Percentiles rank a stretch among this genome's conserved stretches.
phyloP scores from a whole-genome alignment of 2,797 vertebrate species.

The Mormyrops attenuatus region DNA sequence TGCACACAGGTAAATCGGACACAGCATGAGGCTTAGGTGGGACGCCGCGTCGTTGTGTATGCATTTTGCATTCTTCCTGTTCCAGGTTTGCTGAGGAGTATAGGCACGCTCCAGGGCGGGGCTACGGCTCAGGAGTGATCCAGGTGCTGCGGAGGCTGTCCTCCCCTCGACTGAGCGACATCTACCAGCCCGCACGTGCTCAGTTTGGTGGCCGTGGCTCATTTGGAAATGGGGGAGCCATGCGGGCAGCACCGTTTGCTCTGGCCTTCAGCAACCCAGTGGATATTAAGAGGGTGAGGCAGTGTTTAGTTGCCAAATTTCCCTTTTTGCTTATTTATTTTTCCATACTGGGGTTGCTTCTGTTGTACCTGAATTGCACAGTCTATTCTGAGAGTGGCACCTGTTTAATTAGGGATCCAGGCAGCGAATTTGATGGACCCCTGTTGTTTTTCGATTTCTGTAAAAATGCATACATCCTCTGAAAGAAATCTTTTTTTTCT shows the following conservation, averaged over 20 bases:
- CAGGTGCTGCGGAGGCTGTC: conserved; percentile 89
- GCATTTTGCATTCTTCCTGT: conserved; percentile 28
- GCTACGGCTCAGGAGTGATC: conserved; percentile 83
- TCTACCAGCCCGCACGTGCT: conserved; percentile 85
- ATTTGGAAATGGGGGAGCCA: conserved; percentile 92
- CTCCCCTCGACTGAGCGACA: conserved; percentile 75
- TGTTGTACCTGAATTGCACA: background rate
- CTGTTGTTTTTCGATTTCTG: background rate
- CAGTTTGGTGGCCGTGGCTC: conserved; percentile 94
- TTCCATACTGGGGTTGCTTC: background rate
- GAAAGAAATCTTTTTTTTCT: background rate
- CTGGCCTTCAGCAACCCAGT: conserved; percentile 65
- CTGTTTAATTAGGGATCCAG: background rate
- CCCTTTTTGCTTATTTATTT: background rate
- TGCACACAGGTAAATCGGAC: conserved; percentile 74
- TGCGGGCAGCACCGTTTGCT: conserved; percentile 84
- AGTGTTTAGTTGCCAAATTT: background rate
- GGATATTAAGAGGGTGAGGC: conserved; percentile 75
- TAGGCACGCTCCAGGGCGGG: conserved; percentile 76
- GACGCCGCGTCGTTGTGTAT: background rate
- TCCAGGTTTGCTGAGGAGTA: conserved; percentile 91
- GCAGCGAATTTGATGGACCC: background rate
- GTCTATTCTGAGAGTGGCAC: background rate
- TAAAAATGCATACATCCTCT: background rate
- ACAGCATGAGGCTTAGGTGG: background rate